A percentile compares a stretch with the other conserved stretches of the same genome.
Conservation (phyloP, 2,888 invertebrate species). For the Eutolmus rufibarbis region DNA sequence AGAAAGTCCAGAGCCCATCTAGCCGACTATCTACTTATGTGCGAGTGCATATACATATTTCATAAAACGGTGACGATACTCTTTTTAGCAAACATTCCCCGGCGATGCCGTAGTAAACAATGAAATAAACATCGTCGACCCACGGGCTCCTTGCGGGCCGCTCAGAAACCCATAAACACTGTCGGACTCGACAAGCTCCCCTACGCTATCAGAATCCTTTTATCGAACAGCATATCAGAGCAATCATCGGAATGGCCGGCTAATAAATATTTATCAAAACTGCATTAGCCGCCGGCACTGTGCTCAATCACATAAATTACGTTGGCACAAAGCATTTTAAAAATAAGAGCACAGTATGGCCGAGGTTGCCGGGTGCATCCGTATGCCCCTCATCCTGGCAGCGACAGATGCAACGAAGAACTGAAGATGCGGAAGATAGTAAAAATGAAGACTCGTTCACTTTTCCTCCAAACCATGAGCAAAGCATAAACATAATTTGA, state of each 20-base stretch:
- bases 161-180: background rate
- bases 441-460: background rate
- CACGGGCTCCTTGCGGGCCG: background rate
- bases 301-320: constrained; percentile 15
- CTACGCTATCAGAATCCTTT: constrained; percentile 12
- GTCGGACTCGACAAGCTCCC: background rate
- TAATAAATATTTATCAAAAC: constrained; percentile 42
- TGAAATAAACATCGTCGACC: background rate
- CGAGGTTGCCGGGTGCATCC: background rate
- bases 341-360: background rate
- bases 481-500: background rate
- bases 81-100: background rate
- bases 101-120: background rate
- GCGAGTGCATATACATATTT: background rate
- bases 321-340: constrained; percentile 3
- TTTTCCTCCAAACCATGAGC: background rate
- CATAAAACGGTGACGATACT: background rate
- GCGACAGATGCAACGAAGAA: background rate
- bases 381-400: background rate
- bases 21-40: background rate
- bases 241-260: constrained; percentile 38
- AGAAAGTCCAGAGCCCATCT: background rate
- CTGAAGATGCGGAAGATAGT: background rate
- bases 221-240: constrained; percentile 33
- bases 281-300: constrained; percentile 34